Evolutionary conservation across 2,888 invertebrate genomes (phyloP), one percentile per base, ranked within the genome.

Genomic region (Endotricha flammealis): DNA sequence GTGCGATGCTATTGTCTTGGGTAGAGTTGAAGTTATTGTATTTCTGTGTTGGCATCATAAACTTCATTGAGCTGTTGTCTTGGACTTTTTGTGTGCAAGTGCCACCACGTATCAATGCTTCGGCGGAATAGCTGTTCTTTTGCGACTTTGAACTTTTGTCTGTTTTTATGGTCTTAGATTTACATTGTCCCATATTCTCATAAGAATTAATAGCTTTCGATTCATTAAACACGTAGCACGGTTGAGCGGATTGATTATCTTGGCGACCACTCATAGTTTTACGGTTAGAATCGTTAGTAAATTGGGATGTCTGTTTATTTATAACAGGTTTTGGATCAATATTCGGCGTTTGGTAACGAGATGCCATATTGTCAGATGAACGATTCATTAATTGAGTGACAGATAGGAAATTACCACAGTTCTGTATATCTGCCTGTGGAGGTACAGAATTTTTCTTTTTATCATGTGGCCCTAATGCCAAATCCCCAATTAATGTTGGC

Each of bases 321-420:
- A 58, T 43, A 29, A 49, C 48, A 9, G 65, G 34, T 50, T 81
- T 82, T 1, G 65, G 38, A 27, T 82, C 82, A 16, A 64, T 52
- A 44, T 61, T 66, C 9, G 69, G 48, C 8, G 59, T 64, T 43
- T 75, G 78, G 48, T 75, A 75, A 12, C 83, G 69, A 14, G 78
- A 64, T 29, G 70, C 34, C 54, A 72, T 67, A 46, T 68, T 77
- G 43, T 82, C 83, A 7, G 66, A 69, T 5, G 85, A 74, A 11
- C 86, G 73, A 50, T 86, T 86, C 86, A 86, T 86, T 30, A 86
- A 53, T 40, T 86, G 86, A 1, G 86, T 83, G 5, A 86, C 86
- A 5, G 86, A 86, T 12, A 86, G 69, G 44, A 85, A 86, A 55
- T 79, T 86, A 11, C 74, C 70, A 45, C 83, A 83, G 37, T 78